A percentile compares a stretch with the other conserved stretches of the same genome.
Evolutionary conservation across 1,140 invertebrate genomes (phyloP).

Genomic region (Caenorhabditis inopinata): DNA sequence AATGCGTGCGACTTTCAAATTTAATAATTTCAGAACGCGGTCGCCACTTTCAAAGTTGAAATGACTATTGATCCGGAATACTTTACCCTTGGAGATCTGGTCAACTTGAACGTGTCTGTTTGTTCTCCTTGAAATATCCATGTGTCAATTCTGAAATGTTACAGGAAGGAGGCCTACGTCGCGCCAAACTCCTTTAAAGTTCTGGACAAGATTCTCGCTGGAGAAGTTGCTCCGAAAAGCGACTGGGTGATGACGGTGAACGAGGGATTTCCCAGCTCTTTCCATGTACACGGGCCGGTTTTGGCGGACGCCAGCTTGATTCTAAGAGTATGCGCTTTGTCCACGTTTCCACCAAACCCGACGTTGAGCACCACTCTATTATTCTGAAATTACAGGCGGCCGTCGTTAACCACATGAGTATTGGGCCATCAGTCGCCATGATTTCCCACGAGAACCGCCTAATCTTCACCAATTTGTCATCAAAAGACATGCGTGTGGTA

Average conservation of each 20-base stretch:
- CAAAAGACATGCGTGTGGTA: constrained; percentile 9
- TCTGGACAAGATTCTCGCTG: constrained; percentile 6
- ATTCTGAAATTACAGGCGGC: not conserved
- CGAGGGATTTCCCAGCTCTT: not conserved
- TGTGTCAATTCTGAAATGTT: too few species aligned
- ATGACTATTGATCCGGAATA: constrained; percentile 6
- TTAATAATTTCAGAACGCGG: not conserved
- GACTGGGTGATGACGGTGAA: not conserved
- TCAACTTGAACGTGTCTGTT: not conserved
- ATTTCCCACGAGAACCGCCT: constrained; percentile 10
- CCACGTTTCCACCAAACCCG: too few species aligned
- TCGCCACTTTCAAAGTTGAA: not conserved
- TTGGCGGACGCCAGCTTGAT: not conserved
- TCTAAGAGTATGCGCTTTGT: not conserved
- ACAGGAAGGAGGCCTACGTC: not conserved
- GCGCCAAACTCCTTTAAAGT: not conserved
- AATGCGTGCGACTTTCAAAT: not conserved
- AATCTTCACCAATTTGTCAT: not conserved
- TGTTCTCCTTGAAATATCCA: not conserved
- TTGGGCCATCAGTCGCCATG: not conserved
- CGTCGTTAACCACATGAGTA: not conserved
- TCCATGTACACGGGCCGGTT: not conserved
- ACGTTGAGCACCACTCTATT: too few species aligned
- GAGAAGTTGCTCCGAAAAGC: not conserved
- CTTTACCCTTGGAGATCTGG: not conserved